Base-by-base conservation (phyloP, 2,113 vertebrate genomes). In the Dipodomys stephensi region DNA sequence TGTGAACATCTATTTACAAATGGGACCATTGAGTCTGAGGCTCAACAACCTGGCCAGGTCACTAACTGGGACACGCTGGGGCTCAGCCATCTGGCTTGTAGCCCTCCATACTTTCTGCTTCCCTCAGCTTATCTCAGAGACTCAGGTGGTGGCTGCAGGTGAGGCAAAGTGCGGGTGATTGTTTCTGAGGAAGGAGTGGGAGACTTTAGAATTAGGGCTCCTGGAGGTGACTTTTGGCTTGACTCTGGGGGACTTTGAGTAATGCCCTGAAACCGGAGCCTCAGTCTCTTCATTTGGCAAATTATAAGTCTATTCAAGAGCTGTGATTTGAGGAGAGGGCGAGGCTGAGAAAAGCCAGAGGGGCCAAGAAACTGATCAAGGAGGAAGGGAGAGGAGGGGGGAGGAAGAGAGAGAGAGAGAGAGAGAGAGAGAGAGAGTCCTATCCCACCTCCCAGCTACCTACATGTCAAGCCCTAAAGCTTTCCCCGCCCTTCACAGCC, bases 71-170 rank as follows among this genome's bases (percentile, higher is more conserved):
- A 71, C 20, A 32, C 1, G 2, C 28, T 1, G 12, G 22, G 2
- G n/a, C 20, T 44, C 60, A 10, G 32, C 35, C 6, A 4, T 22
- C 65, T 25, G 25, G 23, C 32, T 28, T 7, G 1, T 53, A 49
- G 30, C 4, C 25, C 28, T 0, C 11, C 2, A 16, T 0, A 0
- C 60, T 10, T 5, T 23, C 69, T 25, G 30, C n/a, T 64, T 57
- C 22, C 53, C 39, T 39, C 9, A 4, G 6, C 13, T 15, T 18
- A 18, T 13, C 74, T 32, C 19, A 18, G 65, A 35, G 49, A 25
- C 39, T 74, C 67, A 1, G 3, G 13, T 13, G 62, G 20, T 19
- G 39, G 12, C 9, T 2, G 0, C 0, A 11, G 1, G 23, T 10
- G 0, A 4, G 30, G 57, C 0, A 4, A 39, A 72, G 27, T 19